A percentile compares a stretch with the other conserved stretches of the same genome.
These are phyloP conservation scores for Crossaster papposus DNA, from an alignment of 53 echinoderm and acorn worm genomes.

Conservation along the genomic window DNA sequence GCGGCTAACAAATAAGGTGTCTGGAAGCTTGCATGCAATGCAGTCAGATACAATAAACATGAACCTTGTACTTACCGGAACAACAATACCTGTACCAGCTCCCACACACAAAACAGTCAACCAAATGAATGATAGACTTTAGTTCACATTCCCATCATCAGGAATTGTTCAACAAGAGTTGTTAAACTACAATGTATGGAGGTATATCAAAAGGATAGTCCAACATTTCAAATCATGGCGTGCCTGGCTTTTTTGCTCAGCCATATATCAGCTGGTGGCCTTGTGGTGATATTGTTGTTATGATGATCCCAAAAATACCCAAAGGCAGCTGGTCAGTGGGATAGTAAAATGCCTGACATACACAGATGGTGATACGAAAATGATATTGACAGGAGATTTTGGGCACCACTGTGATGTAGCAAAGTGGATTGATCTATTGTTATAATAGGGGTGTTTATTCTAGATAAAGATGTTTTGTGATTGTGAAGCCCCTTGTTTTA, in stretches of 20 bases:
- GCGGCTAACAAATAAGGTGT: too few species aligned
- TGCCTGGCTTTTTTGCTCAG: background rate
- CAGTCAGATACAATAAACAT: background rate
- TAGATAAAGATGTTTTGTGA: background rate
- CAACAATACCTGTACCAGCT: background rate
- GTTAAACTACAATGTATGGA: too few species aligned
- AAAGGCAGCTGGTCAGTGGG: background rate
- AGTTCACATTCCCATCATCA: background rate
- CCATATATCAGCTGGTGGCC: background rate
- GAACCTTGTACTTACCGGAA: background rate
- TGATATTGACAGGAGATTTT: constrained; percentile 17
- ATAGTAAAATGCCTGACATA: constrained; percentile 17
- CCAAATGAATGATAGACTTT: background rate
- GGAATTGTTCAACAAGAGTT: background rate
- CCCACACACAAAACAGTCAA: background rate
- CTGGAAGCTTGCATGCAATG: too few species aligned
- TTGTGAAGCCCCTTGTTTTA: background rate
- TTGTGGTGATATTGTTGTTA: constrained; percentile 1
- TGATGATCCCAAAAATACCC: constrained; percentile 8
- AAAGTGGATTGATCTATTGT: constrained; percentile 36
- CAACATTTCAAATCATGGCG: background rate
- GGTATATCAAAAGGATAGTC: background rate
- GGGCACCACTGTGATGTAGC: background rate
- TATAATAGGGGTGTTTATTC: constrained; percentile 7
- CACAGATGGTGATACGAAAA: constrained; percentile 9